A percentile compares a stretch with the other conserved stretches of the same genome.
These are phyloP conservation scores for Dicrurus megarhynchus DNA, from an alignment of 2,113 vertebrate genomes.

Conservation along the genomic window DNA sequence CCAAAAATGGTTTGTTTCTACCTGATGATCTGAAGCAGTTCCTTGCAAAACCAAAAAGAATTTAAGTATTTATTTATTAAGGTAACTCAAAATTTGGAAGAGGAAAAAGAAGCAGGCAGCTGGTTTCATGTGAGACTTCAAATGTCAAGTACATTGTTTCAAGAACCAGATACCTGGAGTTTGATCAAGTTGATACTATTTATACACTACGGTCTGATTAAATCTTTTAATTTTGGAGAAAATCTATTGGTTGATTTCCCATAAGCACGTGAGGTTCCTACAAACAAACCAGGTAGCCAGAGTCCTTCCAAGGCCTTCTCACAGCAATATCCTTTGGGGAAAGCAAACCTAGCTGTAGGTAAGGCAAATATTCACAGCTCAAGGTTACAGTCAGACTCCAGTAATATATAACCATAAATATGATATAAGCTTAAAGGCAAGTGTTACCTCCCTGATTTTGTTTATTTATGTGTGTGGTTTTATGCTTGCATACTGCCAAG, in stretches of 20 bases:
- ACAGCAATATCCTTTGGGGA: not conserved
- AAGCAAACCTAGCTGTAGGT: not conserved
- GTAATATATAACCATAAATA: not conserved
- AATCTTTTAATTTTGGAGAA: not conserved
- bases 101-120: not conserved
- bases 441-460: not conserved
- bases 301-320: not conserved
- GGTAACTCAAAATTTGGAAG: not conserved
- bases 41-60: not conserved
- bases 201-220: not conserved
- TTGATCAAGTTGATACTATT: not conserved
- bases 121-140: not conserved
- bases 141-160: not conserved
- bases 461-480: not conserved
- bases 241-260: not conserved
- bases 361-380: not conserved
- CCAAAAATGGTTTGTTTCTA: constrained; percentile 15
- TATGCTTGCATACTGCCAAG: not conserved
- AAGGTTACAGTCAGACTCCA: not conserved
- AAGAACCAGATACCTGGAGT: not conserved
- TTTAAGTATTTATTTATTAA: not conserved
- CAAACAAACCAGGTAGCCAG: not conserved
- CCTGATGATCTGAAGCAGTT: constrained; percentile 3
- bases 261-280: not conserved
- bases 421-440: not conserved